A percentile compares a stretch with the other conserved stretches of the same genome.
Conservation (phyloP, 2,888 invertebrate genomes). For the Cephalotes varians region DNA sequence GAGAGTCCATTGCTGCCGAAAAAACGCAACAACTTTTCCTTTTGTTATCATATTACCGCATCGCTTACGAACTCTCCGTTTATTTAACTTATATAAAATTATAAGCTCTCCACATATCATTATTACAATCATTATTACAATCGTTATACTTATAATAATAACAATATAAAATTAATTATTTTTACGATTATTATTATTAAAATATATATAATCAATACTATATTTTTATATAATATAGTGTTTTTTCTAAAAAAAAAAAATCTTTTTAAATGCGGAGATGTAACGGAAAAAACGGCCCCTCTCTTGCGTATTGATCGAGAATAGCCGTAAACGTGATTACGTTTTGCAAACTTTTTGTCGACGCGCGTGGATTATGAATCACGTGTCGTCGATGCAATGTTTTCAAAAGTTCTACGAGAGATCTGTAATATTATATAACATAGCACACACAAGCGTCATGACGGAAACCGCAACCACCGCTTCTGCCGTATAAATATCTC, state of each 20-base stretch:
- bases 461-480: not conserved
- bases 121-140: not conserved
- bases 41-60: conserved; percentile 22
- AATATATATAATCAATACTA: not conserved
- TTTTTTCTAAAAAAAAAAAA: not conserved
- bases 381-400: not conserved
- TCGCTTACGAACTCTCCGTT: not conserved
- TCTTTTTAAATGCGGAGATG: conserved; percentile 1
- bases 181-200: not conserved
- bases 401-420: conserved; percentile 12
- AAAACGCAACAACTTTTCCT: not conserved
- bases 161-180: conserved; percentile 30
- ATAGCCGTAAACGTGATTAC: not conserved
- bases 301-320: not conserved
- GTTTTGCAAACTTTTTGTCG: not conserved
- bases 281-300: not conserved
- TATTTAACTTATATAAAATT: not conserved
- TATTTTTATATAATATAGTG: not conserved
- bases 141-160: not conserved
- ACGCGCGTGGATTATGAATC: not conserved
- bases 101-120: not conserved
- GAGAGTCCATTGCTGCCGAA: not conserved
- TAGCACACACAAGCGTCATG: not conserved
- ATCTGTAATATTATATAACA: not conserved
- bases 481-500: not conserved